A percentile compares a stretch with the other conserved stretches of the same genome.
Evolutionary conservation across 2,113 vertebrate species (phyloP).

Genomic region (Sisor rabdophorus): DNA sequence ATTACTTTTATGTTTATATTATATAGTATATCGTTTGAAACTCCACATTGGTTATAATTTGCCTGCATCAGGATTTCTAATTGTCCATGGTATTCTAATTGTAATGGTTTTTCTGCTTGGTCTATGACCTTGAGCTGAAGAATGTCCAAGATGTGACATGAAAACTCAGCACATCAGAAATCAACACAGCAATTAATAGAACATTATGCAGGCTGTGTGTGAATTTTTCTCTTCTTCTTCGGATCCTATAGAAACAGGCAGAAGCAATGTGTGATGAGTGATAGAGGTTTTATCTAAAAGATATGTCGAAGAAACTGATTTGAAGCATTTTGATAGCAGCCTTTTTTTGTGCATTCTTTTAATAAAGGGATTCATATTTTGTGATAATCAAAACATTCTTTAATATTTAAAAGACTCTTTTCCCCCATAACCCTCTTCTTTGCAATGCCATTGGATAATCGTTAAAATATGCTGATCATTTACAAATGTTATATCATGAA

Average conservation of each 20-base stretch:
- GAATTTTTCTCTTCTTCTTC: background rate
- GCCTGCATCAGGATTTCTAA: background rate
- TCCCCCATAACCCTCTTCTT: background rate
- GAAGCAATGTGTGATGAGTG: background rate
- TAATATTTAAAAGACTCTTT: background rate
- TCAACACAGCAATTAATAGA: constrained; percentile 21
- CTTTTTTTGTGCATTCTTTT: background rate
- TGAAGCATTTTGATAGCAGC: background rate
- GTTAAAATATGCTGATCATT: background rate
- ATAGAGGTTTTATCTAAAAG: background rate
- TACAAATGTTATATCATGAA: background rate
- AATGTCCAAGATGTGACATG: constrained; percentile 17
- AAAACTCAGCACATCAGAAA: constrained; percentile 16
- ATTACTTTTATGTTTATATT: constrained; percentile 1
- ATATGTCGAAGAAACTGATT: background rate
- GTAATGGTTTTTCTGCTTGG: constrained; percentile 16
- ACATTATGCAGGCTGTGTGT: background rate
- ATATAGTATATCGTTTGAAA: background rate
- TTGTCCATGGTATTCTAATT: constrained; percentile 32
- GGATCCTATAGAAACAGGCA: background rate
- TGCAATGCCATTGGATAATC: background rate
- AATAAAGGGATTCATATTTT: background rate
- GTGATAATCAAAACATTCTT: background rate
- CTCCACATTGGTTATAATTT: background rate
- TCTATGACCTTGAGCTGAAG: constrained; percentile 24